Base-by-base conservation (phyloP, 2,113 vertebrate genomes). In the Oxyruncus cristatus region DNA sequence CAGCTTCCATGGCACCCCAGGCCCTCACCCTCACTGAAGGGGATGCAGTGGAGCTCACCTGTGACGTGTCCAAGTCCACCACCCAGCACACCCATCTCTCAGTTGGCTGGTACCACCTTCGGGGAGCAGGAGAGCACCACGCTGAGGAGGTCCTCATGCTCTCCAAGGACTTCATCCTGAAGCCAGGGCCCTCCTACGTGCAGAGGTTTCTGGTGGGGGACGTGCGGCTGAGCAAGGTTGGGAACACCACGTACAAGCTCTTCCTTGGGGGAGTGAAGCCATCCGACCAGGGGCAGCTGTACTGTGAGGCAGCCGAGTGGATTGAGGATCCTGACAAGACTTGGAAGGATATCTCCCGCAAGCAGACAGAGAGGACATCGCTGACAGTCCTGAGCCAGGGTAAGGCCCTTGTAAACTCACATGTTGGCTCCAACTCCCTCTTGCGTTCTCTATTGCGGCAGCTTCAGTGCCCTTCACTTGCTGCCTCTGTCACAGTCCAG, bases 21-120 rank as follows among this genome's bases (percentile, higher is more conserved):
- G 77, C 85, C 15, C 90, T 98, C 88, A 95, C 56, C 20, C 88
- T 14, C 33, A 49, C 92, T 1, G 98, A 99, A 97, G 98, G 98
- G 1, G 98, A 99, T 2, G 8, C 37, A 0, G 83, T 99, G 84
- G 97, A 98, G 58, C 97, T 99, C 55, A 97, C 96, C 35, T 99
- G 99, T 11, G 95, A 98, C 35, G 99, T 98, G 32, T 98, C 98
- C 52, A 98, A 95, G 94, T 97, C 98, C 95, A 99, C 99, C 12
- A 56, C 96, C 85, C 99, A 99, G 85, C 99, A 99, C 66, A 99
- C 99, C 3, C 99, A 99, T 53, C 96, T 99, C 93, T 99, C 99
- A 24, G 94, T 99, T 59, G 81, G 98, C 88, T 99, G 99, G 99
- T 98, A 97, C 93, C 68, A 28, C 66, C 93, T 98, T 41, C 96